These are phyloP conservation scores for Sesia bembeciformis DNA, from an alignment of 2,888 invertebrate genomes.

Conservation along the genomic window DNA sequence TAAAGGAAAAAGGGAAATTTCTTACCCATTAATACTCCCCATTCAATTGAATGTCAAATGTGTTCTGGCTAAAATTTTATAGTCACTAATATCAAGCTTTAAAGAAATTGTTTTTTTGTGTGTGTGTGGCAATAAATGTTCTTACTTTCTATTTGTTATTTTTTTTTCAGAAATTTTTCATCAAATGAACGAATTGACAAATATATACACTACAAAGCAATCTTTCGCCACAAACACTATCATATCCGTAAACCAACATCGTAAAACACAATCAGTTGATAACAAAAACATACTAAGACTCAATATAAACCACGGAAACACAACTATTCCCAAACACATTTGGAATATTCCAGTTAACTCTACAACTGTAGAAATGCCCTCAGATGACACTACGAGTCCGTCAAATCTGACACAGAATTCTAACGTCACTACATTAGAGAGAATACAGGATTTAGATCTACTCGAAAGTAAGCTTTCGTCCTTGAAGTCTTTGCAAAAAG, in stretches of 20 bases:
- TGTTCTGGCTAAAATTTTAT: too few relatives aligned
- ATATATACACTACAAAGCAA: neutral
- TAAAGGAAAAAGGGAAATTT: too few relatives aligned
- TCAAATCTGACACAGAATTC: conserved; percentile 39
- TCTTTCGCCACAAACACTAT: neutral
- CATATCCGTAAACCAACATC: neutral
- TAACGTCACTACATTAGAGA: conserved; percentile 51
- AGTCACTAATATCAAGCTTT: too few relatives aligned
- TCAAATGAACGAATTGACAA: conserved; percentile 51
- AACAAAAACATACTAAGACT: conserved; percentile 20
- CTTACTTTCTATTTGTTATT: conserved; percentile 2
- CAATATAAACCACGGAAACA: conserved; percentile 27
- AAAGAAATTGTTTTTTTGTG: too few relatives aligned
- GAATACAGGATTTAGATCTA: conserved; percentile 56
- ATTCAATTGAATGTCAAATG: too few relatives aligned
- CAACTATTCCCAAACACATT: conserved; percentile 26
- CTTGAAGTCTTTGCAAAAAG: conserved; percentile 40
- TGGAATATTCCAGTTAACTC: conserved; percentile 40
- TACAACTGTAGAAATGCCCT: conserved; percentile 17
- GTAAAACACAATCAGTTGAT: conserved; percentile 3
- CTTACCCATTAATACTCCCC: too few relatives aligned
- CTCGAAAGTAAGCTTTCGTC: conserved; percentile 52
- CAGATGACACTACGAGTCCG: conserved; percentile 19
- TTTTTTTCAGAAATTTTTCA: conserved; percentile 51
- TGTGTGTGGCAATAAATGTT: neutral